phyloP scores from a whole-genome alignment of 2,797 vertebrate species.

The Botia almorhae region DNA sequence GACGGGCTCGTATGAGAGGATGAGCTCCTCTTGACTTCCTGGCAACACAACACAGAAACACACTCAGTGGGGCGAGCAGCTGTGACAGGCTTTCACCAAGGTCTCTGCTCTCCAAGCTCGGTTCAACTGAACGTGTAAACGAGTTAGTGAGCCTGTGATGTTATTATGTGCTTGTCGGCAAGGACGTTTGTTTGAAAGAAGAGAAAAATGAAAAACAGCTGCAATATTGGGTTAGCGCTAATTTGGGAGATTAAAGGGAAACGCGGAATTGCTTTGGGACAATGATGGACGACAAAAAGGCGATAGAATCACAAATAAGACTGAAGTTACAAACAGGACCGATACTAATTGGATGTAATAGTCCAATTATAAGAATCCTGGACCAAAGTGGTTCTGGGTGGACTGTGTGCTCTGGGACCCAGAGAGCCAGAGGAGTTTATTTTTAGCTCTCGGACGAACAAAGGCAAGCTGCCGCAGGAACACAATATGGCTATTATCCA shows the following conservation, averaged over 20 bases:
- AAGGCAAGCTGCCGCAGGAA: conserved; percentile 22
- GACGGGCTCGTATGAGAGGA: conserved; percentile 95
- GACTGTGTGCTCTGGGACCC: conserved; percentile 21
- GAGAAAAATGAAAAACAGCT: conserved; percentile 18
- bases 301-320: conserved; percentile 31
- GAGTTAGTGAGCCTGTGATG: conserved; percentile 49
- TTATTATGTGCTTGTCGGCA: conserved; percentile 23
- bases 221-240: conserved; percentile 25
- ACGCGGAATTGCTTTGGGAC: conserved; percentile 11
- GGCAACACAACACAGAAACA: conserved; percentile 71
- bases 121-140: conserved; percentile 42
- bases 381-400: conserved; percentile 27
- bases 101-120: conserved; percentile 27
- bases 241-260: conserved; percentile 45
- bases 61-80: conserved; percentile 27
- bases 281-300: conserved; percentile 36
- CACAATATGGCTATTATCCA: conserved; percentile 34
- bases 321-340: conserved; percentile 25
- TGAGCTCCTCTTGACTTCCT: conserved; percentile 95
- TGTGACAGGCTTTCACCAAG: conserved; percentile 35
- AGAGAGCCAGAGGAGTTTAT: conserved; percentile 27
- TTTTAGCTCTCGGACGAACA: conserved; percentile 30
- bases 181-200: conserved; percentile 30
- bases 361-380: conserved; percentile 37
- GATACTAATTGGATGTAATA: conserved; percentile 41